Percentiles rank a stretch among this genome's conserved stretches.
Evolutionary conservation across 2,113 vertebrate species (phyloP).

Genomic region (Burhinus oedicnemus): DNA sequence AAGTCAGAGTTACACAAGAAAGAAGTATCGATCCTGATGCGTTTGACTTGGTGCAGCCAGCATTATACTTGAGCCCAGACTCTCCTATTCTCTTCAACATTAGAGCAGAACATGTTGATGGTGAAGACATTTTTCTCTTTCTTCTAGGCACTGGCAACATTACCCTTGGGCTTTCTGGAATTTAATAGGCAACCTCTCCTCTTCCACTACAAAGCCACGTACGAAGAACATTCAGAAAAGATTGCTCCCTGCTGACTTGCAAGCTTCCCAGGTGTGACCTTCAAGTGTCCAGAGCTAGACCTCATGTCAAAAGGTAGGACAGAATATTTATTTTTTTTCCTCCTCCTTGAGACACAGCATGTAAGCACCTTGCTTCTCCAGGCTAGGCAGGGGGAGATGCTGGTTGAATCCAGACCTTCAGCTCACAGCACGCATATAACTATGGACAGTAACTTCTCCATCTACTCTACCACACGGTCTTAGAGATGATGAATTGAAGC

Average conservation of each 20-base stretch:
- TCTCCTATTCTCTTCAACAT: background rate
- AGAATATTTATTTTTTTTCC: background rate
- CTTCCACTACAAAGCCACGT: background rate
- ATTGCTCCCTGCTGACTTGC: background rate
- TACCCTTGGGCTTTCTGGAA: accelerated
- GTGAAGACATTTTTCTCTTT: background rate
- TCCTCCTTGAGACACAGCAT: background rate
- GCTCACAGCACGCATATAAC: background rate
- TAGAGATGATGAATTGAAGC: background rate
- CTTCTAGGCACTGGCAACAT: background rate
- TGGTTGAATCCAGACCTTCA: background rate
- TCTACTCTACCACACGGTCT: background rate
- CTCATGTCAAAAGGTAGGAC: background rate
- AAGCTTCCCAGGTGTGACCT: background rate
- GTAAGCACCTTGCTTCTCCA: background rate
- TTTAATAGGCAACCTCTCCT: background rate
- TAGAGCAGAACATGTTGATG: background rate
- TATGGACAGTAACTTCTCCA: background rate
- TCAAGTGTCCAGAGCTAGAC: background rate
- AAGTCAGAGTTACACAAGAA: background rate
- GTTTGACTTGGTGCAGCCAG: background rate
- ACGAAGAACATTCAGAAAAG: background rate
- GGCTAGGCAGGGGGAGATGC: background rate
- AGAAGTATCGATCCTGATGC: background rate
- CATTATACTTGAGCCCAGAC: background rate